phyloP scores from a whole-genome alignment of 2,888 invertebrate species.

The Mimumesa dahlbomi region DNA sequence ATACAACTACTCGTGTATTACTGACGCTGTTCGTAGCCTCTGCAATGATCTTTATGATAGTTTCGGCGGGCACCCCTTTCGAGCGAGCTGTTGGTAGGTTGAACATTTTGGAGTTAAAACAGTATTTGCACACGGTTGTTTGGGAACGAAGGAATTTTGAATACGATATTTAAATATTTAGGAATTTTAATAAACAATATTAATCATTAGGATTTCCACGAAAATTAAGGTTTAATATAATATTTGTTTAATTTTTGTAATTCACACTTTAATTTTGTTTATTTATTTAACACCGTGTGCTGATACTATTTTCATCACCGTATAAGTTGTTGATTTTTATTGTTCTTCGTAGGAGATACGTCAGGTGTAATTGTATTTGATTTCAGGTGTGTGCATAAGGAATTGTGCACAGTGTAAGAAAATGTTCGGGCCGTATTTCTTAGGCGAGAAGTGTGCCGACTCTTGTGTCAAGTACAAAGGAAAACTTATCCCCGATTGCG shows the following conservation, averaged over 20 bases:
- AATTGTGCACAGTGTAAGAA: constrained; percentile 95
- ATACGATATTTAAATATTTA: no score
- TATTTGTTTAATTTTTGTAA: neutral
- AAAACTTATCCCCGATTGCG: constrained; percentile 92
- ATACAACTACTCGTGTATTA: constrained; percentile 50
- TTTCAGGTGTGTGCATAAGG: constrained; percentile 87
- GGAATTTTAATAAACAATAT: no score
- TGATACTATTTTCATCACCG: no score
- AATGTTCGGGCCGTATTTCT: constrained; percentile 93
- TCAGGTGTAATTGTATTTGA: no score
- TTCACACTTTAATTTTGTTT: neutral
- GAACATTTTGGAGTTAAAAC: no score
- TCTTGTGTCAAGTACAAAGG: constrained; percentile 92
- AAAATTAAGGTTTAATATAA: neutral
- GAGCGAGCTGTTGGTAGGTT: constrained; percentile 52
- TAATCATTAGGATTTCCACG: no score
- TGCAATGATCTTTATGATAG: constrained; percentile 47
- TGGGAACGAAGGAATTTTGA: no score
- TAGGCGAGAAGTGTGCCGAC: constrained; percentile 92
- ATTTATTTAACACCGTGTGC: no score
- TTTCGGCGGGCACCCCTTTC: constrained; percentile 45
- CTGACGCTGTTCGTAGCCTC: constrained; percentile 56
- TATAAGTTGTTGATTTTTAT: no score
- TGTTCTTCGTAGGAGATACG: no score
- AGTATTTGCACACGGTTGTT: no score